Evolutionary conservation across 2,888 invertebrate genomes (phyloP).

Genomic region (Gymnoscelis rufifasciata): DNA sequence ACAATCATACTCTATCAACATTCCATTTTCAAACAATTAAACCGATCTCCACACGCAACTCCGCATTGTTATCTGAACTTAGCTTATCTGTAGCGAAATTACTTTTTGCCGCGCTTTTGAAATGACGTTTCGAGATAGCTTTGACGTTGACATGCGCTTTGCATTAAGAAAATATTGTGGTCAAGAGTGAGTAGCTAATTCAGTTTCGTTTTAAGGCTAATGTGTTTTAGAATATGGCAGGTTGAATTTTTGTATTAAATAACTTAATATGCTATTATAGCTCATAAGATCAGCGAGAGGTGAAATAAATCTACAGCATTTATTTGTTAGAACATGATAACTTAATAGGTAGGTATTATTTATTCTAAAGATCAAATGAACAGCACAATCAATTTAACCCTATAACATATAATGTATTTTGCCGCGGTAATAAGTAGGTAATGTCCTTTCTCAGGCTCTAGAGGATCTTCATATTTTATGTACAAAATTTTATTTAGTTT

Average conservation of each 20-base stretch:
- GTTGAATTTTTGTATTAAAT: not conserved
- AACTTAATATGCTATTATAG: no score
- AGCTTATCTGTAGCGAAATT: constrained; percentile 44
- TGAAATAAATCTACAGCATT: no score
- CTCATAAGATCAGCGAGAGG: no score
- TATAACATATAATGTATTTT: no score
- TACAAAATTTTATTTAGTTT: no score
- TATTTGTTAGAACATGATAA: no score
- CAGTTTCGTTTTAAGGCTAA: constrained; percentile 8
- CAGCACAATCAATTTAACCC: no score
- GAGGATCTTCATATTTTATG: no score
- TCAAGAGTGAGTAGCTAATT: constrained; percentile 17
- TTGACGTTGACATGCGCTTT: constrained; percentile 67
- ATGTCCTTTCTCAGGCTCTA: no score
- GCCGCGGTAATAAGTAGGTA: no score
- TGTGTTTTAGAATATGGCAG: not conserved
- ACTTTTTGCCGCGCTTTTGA: constrained; percentile 39
- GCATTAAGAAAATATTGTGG: constrained; percentile 51
- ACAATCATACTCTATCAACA: constrained; percentile 13
- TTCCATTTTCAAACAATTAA: constrained; percentile 19
- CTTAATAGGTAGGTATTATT: no score
- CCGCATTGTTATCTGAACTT: constrained; percentile 21
- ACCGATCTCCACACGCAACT: constrained; percentile 17
- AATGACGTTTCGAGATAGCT: constrained; percentile 51
- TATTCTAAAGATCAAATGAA: no score